Evolutionary conservation across 1,140 invertebrate genomes (phyloP).

Genomic region (Chrysomallon squamiferum): DNA sequence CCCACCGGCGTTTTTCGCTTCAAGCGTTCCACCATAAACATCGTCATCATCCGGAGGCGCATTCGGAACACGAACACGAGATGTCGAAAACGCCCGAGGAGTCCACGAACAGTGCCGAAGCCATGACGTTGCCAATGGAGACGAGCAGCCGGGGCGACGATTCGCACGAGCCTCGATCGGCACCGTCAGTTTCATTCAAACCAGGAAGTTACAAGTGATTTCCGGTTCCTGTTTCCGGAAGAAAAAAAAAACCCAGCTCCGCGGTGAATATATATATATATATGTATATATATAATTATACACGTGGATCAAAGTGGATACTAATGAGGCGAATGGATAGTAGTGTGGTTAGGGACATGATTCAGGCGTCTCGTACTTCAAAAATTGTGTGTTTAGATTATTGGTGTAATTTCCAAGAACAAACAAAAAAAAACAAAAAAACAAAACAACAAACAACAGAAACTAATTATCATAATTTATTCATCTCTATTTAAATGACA

Average conservation of each 20-base stretch:
- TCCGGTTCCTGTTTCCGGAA: neutral
- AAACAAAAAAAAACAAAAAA: no score
- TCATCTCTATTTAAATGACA: no score
- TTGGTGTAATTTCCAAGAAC: neutral
- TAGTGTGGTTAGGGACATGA: neutral
- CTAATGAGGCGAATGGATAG: neutral
- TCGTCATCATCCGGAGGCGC: slow-evolving; percentile 57
- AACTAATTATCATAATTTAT: no score
- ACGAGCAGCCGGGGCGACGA: slow-evolving; percentile 31
- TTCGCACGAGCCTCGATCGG: slow-evolving; percentile 29
- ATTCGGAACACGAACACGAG: slow-evolving; percentile 58
- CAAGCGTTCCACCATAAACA: slow-evolving; percentile 70
- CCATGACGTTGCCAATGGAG: slow-evolving; percentile 49
- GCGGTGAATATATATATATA: neutral
- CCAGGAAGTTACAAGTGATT: slow-evolving; percentile 38
- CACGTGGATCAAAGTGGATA: neutral
- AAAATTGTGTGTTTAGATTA: neutral
- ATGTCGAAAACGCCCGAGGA: slow-evolving; percentile 66
- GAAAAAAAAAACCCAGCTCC: no score
- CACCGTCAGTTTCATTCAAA: slow-evolving; percentile 54
- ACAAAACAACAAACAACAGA: no score
- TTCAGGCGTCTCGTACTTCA: neutral
- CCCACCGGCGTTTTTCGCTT: slow-evolving; percentile 83
- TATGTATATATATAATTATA: no score
- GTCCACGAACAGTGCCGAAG: slow-evolving; percentile 64